Conservation (phyloP, 2,888 invertebrate species). For the Antheraea yamamai region DNA sequence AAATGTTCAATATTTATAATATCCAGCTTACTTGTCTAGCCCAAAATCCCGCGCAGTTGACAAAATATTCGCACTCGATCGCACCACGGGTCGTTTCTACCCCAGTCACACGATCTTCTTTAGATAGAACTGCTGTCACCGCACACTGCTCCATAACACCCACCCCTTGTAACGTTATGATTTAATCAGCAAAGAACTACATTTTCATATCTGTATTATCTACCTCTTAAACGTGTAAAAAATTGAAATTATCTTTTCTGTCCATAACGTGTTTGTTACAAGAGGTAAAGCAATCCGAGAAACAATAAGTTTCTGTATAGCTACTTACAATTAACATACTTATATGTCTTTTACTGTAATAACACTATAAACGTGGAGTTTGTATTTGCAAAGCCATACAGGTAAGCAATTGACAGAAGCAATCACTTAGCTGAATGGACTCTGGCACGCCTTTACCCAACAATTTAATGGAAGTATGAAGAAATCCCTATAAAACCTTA, state of each 20-base stretch:
- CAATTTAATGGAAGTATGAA: no score
- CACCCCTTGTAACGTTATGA: constrained; percentile 82
- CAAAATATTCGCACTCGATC: constrained; percentile 94
- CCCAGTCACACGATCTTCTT: constrained; percentile 85
- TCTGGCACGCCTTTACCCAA: no score
- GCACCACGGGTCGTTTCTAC: constrained; percentile 90
- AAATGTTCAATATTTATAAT: neutral
- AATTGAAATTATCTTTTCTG: no score
- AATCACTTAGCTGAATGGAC: no score
- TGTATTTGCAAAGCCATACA: neutral
- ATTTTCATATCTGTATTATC: neutral
- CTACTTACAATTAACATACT: no score
- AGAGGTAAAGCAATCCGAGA: no score
- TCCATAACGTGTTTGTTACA: no score
- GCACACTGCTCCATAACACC: constrained; percentile 90
- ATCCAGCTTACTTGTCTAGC: constrained; percentile 84
- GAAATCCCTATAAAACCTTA: no score
- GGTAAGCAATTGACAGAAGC: neutral
- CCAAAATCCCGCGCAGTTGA: constrained; percentile 98
- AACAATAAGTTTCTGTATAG: no score
- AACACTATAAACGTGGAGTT: no score
- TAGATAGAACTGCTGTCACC: constrained; percentile 85
- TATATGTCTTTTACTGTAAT: no score
- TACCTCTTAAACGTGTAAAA: neutral
- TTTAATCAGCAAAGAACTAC: neutral